phyloP scores from a whole-genome alignment of 2,113 vertebrate species.

The Abramis brama region DNA sequence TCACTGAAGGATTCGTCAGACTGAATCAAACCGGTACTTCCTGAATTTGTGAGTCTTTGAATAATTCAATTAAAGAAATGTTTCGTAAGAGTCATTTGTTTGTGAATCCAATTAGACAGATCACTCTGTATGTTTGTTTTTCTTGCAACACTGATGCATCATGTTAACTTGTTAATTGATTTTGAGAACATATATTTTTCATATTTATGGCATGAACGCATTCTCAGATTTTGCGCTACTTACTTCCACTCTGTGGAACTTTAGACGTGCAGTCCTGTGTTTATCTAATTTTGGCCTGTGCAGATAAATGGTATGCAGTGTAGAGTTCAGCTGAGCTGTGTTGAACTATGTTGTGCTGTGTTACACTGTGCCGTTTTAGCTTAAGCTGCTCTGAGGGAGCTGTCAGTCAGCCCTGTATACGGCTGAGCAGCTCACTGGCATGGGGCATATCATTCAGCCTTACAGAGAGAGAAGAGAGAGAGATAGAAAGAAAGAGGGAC shows the following conservation, averaged over 20 bases:
- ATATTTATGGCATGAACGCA: not conserved
- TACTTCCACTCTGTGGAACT: not conserved
- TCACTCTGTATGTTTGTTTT: not conserved
- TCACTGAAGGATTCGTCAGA: not conserved
- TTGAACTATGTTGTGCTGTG: slow-evolving; percentile 38
- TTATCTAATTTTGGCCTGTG: slow-evolving; percentile 15
- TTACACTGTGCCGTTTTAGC: slow-evolving; percentile 42
- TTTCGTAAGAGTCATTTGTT: not conserved
- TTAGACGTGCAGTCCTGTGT: not conserved
- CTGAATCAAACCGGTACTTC: not conserved
- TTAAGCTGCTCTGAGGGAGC: slow-evolving; percentile 48
- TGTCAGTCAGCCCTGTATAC: slow-evolving; percentile 37
- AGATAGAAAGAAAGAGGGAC: slow-evolving; percentile 23
- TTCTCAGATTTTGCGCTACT: not conserved
- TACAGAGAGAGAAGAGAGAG: slow-evolving; percentile 26
- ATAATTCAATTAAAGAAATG: not conserved
- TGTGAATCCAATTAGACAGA: not conserved
- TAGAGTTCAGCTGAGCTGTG: slow-evolving; percentile 28
- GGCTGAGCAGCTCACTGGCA: slow-evolving; percentile 44
- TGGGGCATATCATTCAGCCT: slow-evolving; percentile 45
- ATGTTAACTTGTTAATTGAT: not conserved
- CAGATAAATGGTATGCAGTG: slow-evolving; percentile 18
- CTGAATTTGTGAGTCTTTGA: not conserved
- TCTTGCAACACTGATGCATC: not conserved
- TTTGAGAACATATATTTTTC: not conserved